phyloP scores from a whole-genome alignment of 2,113 vertebrate genomes.

The Sclerurus mexicanus region DNA sequence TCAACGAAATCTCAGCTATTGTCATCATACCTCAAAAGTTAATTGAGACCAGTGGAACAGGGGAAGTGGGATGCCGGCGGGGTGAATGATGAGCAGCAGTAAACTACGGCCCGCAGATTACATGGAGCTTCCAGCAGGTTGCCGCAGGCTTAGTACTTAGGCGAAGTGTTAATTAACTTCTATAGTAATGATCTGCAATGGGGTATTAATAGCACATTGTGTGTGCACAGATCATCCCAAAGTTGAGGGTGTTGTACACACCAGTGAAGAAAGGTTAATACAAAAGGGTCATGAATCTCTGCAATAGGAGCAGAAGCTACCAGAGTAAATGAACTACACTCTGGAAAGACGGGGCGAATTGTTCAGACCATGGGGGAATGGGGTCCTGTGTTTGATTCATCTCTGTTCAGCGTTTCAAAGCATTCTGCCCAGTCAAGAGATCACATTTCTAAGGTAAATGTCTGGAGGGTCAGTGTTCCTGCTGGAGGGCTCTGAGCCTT shows the following conservation, averaged over 20 bases:
- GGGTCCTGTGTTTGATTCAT: not conserved
- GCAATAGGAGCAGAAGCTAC: not conserved
- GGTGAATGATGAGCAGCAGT: not conserved
- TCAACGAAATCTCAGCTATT: not conserved
- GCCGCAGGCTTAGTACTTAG: constrained; percentile 13
- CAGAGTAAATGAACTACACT: not conserved
- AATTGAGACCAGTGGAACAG: not conserved
- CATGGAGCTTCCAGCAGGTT: constrained; percentile 8
- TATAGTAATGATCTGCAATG: not conserved
- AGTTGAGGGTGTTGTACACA: not conserved
- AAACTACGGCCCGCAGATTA: not conserved
- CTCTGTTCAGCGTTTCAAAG: not conserved
- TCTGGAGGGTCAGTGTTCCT: not conserved
- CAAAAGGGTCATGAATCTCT: not conserved
- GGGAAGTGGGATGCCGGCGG: not conserved
- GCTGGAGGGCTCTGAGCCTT: not conserved
- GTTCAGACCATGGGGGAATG: not conserved
- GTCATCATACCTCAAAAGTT: not conserved
- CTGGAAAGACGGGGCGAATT: not conserved
- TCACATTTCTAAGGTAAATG: not conserved
- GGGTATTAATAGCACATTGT: not conserved
- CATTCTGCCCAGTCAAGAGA: not conserved
- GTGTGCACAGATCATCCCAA: not conserved
- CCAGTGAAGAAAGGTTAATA: not conserved
- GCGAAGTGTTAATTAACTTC: constrained; percentile 42